Conservation (phyloP, 2,113 vertebrate genomes). For the Pogonocichla stellata region DNA sequence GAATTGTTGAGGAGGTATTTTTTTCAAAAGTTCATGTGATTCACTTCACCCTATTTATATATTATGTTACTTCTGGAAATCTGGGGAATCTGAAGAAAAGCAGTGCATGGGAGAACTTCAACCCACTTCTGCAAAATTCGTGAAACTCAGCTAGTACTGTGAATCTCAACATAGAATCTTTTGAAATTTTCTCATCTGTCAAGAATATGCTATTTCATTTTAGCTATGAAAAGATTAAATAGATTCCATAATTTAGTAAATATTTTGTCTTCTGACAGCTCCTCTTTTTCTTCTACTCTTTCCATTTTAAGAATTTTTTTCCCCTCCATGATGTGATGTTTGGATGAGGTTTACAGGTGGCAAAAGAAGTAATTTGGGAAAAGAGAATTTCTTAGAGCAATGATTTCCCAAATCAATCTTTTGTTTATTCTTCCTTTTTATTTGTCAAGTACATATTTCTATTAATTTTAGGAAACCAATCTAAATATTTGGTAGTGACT, state of each 20-base stretch:
- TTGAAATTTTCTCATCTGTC: conserved; percentile 57
- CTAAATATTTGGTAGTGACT: not conserved
- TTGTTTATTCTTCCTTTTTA: not conserved
- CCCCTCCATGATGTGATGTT: not conserved
- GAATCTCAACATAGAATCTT: not conserved
- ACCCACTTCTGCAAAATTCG: conserved; percentile 23
- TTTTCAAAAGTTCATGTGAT: not conserved
- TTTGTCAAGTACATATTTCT: not conserved
- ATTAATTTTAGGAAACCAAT: not conserved
- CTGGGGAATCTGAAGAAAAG: not conserved
- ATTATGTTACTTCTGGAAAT: not conserved
- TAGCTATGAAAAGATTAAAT: conserved; percentile 20
- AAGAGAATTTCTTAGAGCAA: not conserved
- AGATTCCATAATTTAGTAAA: conserved; percentile 48
- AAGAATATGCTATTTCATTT: conserved; percentile 36
- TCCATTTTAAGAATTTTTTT: not conserved
- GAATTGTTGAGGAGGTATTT: not conserved
- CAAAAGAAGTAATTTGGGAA: not conserved
- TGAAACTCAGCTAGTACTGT: not conserved
- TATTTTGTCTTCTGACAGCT: conserved; percentile 49
- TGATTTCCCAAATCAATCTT: not conserved
- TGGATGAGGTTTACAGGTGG: not conserved
- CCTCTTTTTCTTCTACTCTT: not conserved
- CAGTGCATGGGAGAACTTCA: not conserved
- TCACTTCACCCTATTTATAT: not conserved